Evolutionary conservation across 1,140 invertebrate genomes (phyloP), one percentile per base, ranked within the genome.

Genomic region (Hycleus phaleratus): DNA sequence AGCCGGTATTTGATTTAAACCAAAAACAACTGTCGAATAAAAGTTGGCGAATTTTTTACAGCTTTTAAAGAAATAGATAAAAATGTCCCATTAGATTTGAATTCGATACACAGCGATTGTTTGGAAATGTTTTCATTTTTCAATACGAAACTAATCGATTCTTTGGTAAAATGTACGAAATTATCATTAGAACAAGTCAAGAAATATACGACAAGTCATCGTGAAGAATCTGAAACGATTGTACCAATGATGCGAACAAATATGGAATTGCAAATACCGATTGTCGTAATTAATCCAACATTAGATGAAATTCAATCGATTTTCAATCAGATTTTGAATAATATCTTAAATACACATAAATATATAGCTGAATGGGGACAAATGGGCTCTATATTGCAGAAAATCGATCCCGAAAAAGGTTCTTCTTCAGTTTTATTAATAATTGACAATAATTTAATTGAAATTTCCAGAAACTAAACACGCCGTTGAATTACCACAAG

Each of bases 51-150:
- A 11, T 42, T 42, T 11, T 44, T 26, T 59, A 8, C 55, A 83
- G 82, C 80, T 42, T 84, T 85, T 59, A 69, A 74, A 58, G 75
- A 79, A 56, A 78, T 85, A 24, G 82, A 85, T 51, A 78, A 77
- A 62, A 78, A 78, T 4, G 71, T 74, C 39, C 75, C 76, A 48
- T 77, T 82, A 63, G 83, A 86, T 60, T 65, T 83, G 18, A 64
- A 67, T 56, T 78, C 78, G 48, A 77, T 85, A 7, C 80, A 86
- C n/a, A 81, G 80, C 40, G 84, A 88, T 69, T 87, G 84, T 61
- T 83, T 87, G 70, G 85, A 89, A 68, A 68, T 89, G 12, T 88
- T 87, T 70, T 80, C 80, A 7, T 85, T 83, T 69, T 89, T 87
- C 65, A 86, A 86, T 67, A 80, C 80, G 32, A 87, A 86, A 73